Evolutionary conservation across 53 echinoderm and acorn worm genomes (phyloP).

Genomic region (Holothuria leucospilota): DNA sequence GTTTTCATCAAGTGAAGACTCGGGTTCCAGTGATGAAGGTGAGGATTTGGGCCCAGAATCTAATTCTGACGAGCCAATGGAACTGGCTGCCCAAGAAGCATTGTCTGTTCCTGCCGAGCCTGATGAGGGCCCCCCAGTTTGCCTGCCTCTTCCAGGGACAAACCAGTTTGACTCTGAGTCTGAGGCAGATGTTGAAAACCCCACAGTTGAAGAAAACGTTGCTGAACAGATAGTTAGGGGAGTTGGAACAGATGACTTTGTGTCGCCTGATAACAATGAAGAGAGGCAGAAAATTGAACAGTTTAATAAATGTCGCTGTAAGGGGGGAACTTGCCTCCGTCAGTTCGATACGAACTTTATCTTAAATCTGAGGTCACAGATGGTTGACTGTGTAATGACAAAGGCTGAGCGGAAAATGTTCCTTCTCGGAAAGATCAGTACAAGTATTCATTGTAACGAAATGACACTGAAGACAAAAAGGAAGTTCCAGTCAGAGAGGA

Average conservation of each 20-base stretch:
- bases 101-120: background rate
- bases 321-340: background rate
- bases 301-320: slow-evolving; percentile 24
- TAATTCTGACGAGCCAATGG: no score
- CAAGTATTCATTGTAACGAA: background rate
- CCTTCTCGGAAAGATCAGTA: slow-evolving; percentile 39
- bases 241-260: slow-evolving; percentile 31
- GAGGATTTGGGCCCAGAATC: background rate
- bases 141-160: background rate
- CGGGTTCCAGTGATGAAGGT: background rate
- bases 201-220: background rate
- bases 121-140: background rate
- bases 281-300: slow-evolving; percentile 10
- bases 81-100: no score
- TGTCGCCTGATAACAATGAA: slow-evolving; percentile 44
- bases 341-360: background rate
- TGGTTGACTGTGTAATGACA: slow-evolving; percentile 24
- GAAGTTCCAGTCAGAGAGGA: background rate
- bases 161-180: no score
- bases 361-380: slow-evolving; percentile 8
- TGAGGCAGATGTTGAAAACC: slow-evolving; percentile 7
- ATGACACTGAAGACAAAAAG: slow-evolving; percentile 1
- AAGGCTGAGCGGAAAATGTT: slow-evolving; percentile 46
- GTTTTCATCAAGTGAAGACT: background rate
- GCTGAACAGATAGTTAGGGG: no score